Conservation (phyloP, 2,888 invertebrate genomes). For the Silvanus unidentatus region DNA sequence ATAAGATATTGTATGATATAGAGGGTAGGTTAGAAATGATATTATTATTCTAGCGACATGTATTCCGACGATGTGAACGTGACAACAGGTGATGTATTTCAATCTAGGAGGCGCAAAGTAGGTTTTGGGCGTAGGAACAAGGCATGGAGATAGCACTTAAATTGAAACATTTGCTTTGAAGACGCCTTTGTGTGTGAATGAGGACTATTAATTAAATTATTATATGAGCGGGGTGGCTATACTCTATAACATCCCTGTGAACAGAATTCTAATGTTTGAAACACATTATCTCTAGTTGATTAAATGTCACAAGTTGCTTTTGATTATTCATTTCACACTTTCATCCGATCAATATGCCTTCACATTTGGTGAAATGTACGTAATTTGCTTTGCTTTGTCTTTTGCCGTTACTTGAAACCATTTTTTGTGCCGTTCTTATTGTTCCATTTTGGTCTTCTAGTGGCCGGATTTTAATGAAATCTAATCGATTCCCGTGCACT, state of each 20-base stretch:
- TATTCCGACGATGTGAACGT: conserved; percentile 8
- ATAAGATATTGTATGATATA: background rate
- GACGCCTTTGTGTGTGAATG: conserved; percentile 17
- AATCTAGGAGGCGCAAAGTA: conserved; percentile 6
- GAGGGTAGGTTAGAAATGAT: conserved; percentile 3
- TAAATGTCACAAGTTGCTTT: conserved; percentile 20
- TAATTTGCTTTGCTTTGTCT: background rate
- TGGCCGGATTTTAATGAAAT: too few species aligned
- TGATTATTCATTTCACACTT: conserved; percentile 17
- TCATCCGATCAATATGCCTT: too few species aligned
- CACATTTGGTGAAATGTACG: background rate
- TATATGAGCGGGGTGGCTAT: conserved; percentile 12
- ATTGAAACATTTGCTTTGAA: conserved; percentile 17
- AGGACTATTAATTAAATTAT: conserved; percentile 25
- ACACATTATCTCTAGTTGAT: conserved; percentile 23
- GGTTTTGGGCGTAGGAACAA: conserved; percentile 7
- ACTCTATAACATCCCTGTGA: conserved; percentile 2
- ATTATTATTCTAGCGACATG: conserved; percentile 4
- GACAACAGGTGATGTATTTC: conserved; percentile 15
- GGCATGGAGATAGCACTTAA: conserved; percentile 8
- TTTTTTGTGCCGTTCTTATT: too few species aligned
- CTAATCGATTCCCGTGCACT: too few species aligned
- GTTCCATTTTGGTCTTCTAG: too few species aligned
- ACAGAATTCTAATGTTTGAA: conserved; percentile 19
- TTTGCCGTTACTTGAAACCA: background rate